A percentile compares a stretch with the other conserved stretches of the same genome.
These are phyloP conservation scores for Meloidogyne exigua DNA, from an alignment of 1,140 invertebrate species.

Conservation along the genomic window DNA sequence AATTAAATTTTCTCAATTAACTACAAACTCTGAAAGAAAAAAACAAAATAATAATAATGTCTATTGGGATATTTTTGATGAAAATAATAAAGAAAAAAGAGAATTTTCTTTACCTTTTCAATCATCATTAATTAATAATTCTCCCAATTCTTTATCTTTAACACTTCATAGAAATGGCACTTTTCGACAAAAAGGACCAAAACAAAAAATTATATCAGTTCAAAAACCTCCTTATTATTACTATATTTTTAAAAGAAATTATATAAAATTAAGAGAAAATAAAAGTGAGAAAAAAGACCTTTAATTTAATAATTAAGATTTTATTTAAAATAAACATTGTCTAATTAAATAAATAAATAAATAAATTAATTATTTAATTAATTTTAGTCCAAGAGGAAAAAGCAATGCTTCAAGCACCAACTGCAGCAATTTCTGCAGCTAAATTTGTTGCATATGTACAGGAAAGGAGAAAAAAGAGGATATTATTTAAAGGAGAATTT, in stretches of 20 bases:
- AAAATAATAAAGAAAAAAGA: too few species aligned
- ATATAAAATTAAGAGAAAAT: not conserved
- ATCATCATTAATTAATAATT: not conserved
- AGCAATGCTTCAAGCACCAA: slow-evolving; percentile 59
- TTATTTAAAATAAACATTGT: not conserved
- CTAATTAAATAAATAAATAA: not conserved
- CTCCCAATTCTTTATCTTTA: not conserved
- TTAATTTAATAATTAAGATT: too few species aligned
- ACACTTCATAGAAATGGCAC: not conserved
- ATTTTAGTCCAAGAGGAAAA: slow-evolving; percentile 64
- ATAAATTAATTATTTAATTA: not conserved
- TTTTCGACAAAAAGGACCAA: slow-evolving; percentile 3
- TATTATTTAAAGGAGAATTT: slow-evolving; percentile 64
- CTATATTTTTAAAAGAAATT: slow-evolving; percentile 27
- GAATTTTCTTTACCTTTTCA: not conserved
- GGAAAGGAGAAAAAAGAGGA: slow-evolving; percentile 59
- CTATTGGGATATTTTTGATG: not conserved
- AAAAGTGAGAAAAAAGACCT: not conserved
- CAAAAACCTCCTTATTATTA: slow-evolving; percentile 20
- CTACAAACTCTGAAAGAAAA: not conserved
- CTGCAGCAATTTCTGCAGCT: slow-evolving; percentile 59
- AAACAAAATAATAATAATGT: not conserved
- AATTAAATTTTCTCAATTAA: too few species aligned
- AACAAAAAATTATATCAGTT: slow-evolving; percentile 16
- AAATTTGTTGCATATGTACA: slow-evolving; percentile 63